phyloP scores from a whole-genome alignment of 2,113 vertebrate genomes.

The Aptenodytes forsteri region DNA sequence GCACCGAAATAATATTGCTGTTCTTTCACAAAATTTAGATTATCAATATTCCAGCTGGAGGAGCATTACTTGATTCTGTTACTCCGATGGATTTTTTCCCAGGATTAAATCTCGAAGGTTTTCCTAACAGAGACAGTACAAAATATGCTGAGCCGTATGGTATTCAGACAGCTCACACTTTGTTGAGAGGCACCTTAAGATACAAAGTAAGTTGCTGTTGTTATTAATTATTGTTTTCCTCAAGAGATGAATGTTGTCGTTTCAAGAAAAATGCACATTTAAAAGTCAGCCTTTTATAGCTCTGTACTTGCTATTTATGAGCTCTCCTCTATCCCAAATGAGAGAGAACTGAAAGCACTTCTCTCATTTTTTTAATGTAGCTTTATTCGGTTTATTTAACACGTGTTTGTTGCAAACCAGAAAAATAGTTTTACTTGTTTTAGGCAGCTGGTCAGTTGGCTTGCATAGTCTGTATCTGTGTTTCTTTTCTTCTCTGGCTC shows the following conservation, averaged over 20 bases:
- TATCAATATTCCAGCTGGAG: constrained; percentile 81
- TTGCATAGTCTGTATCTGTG: not conserved
- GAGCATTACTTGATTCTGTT: constrained; percentile 84
- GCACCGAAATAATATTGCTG: not conserved
- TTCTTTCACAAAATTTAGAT: constrained; percentile 65
- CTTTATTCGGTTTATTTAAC: not conserved
- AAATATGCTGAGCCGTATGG: constrained; percentile 87
- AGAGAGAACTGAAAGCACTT: not conserved
- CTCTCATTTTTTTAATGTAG: not conserved
- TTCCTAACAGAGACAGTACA: constrained; percentile 95
- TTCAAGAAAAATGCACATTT: not conserved
- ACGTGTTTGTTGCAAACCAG: not conserved
- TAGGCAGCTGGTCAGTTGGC: not conserved
- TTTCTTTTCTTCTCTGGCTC: not conserved
- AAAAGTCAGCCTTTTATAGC: not conserved
- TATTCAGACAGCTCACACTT: constrained; percentile 88
- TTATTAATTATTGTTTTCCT: not conserved
- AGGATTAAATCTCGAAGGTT: constrained; percentile 92
- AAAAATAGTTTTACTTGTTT: not conserved
- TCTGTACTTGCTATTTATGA: not conserved
- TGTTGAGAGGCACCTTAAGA: constrained; percentile 92
- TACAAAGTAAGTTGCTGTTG: constrained; percentile 81
- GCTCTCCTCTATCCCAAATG: not conserved
- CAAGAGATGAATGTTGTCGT: not conserved
- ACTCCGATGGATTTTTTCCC: constrained; percentile 88